These are phyloP conservation scores for Chromis chromis DNA, from an alignment of 2,797 vertebrate species.

Conservation along the genomic window DNA sequence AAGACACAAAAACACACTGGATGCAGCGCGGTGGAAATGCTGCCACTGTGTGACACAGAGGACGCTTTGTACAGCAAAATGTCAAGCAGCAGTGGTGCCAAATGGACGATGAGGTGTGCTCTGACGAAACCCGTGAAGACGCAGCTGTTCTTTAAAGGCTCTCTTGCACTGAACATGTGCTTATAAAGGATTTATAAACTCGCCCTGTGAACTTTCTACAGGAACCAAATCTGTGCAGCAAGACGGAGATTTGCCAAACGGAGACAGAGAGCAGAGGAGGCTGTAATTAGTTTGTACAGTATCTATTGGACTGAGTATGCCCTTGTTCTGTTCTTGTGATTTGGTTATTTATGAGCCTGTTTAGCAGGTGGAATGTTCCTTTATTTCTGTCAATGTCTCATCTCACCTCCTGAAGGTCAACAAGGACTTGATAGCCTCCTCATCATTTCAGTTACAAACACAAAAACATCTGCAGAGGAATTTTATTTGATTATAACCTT, in stretches of 20 bases:
- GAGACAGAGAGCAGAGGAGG: conserved; percentile 36
- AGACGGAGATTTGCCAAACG: conserved; percentile 52
- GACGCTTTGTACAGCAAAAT: conserved; percentile 46
- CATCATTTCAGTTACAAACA: conserved; percentile 47
- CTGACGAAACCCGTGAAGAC: conserved; percentile 28
- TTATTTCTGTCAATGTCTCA: conserved; percentile 51
- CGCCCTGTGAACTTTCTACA: conserved; percentile 25
- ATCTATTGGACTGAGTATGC: conserved; percentile 68
- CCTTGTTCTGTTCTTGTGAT: conserved; percentile 61
- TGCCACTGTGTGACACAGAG: conserved; percentile 32
- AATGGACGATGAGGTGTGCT: conserved; percentile 50
- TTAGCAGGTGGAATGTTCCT: conserved; percentile 59
- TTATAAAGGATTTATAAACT: conserved; percentile 39
- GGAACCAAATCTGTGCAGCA: conserved; percentile 34
- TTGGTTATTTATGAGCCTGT: conserved; percentile 72
- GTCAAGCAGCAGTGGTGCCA: conserved; percentile 57
- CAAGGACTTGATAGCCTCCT: conserved; percentile 34
- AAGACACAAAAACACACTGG: conserved; percentile 14
- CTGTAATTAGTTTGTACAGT: conserved; percentile 75
- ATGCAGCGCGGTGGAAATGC: conserved; percentile 7
- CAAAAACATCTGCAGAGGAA: conserved; percentile 20
- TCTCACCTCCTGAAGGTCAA: conserved; percentile 9
- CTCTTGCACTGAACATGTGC: conserved; percentile 19
- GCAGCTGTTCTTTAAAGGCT: conserved; percentile 29
- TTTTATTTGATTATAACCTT: conserved; percentile 21